Evolutionary conservation across 2,797 vertebrate genomes (phyloP).

Genomic region (Gallinago stenura): DNA sequence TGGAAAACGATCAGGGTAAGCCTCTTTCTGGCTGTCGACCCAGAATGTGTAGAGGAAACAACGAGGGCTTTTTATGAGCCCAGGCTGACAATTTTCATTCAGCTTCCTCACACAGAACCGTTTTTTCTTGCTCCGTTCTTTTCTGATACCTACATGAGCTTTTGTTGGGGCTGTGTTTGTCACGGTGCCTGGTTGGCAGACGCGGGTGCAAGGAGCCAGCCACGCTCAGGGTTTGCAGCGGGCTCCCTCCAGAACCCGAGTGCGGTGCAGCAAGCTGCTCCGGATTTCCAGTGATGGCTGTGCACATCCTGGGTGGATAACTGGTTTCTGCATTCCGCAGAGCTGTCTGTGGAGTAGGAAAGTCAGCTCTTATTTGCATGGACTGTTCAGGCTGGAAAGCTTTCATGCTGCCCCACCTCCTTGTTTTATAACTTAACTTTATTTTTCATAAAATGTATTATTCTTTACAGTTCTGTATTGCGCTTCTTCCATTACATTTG

Average conservation of each 20-base stretch:
- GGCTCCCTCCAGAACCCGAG: background rate
- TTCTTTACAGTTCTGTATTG: background rate
- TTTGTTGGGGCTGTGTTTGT: background rate
- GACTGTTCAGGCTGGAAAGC: background rate
- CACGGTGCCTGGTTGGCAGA: background rate
- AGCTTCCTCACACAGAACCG: background rate
- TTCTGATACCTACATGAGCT: too few species aligned
- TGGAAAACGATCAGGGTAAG: background rate
- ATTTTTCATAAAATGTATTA: background rate
- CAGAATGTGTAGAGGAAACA: background rate
- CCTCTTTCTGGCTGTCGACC: background rate
- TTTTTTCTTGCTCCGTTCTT: background rate
- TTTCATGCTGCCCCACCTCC: background rate
- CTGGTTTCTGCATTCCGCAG: background rate
- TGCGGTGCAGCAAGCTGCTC: background rate
- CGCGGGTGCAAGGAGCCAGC: background rate
- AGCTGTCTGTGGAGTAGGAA: background rate
- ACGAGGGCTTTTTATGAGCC: too few species aligned
- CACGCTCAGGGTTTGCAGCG: background rate
- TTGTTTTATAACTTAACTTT: background rate
- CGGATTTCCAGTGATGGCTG: background rate
- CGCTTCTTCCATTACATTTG: background rate
- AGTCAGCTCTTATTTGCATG: background rate
- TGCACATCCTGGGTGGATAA: accelerated
- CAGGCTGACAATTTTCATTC: background rate